These are phyloP conservation scores for Ammodytes dubius DNA, from an alignment of 2,113 vertebrate genomes.

Conservation along the genomic window DNA sequence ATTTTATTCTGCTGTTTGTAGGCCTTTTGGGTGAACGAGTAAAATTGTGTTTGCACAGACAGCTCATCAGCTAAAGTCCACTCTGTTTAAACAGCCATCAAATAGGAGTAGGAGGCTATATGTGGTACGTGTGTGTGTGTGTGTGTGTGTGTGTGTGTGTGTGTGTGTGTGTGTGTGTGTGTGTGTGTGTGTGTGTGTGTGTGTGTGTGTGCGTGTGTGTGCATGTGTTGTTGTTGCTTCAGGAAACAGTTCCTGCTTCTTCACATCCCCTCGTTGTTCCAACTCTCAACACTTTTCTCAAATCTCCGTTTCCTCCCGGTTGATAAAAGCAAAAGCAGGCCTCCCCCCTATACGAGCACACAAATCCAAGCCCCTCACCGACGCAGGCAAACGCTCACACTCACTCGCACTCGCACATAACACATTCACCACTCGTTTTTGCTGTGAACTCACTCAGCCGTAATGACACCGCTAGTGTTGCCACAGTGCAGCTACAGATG, in stretches of 20 bases:
- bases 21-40: conserved; percentile 35
- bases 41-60: conserved; percentile 68
- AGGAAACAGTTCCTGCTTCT: conserved; percentile 32
- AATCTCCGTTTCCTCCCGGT: conserved; percentile 51
- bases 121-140: neutral
- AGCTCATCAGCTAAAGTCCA: conserved; percentile 73
- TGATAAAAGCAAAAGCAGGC: conserved; percentile 45
- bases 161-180: neutral
- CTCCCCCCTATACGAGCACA: conserved; percentile 7
- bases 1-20: conserved; percentile 45
- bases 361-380: conserved; percentile 9
- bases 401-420: neutral
- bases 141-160: neutral
- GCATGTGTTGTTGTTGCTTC: conserved; percentile 12
- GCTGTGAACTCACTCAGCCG: conserved; percentile 73
- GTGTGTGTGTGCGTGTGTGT: neutral
- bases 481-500: conserved; percentile 80
- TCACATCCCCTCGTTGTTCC: conserved; percentile 36
- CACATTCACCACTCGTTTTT: conserved; percentile 47
- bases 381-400: conserved; percentile 20
- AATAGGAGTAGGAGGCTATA: conserved; percentile 14
- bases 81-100: conserved; percentile 69
- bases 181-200: conserved; percentile 2
- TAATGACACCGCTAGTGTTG: conserved; percentile 76
- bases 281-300: conserved; percentile 52